Base-by-base conservation (phyloP, 2,113 vertebrate genomes). In the Nestor notabilis region DNA sequence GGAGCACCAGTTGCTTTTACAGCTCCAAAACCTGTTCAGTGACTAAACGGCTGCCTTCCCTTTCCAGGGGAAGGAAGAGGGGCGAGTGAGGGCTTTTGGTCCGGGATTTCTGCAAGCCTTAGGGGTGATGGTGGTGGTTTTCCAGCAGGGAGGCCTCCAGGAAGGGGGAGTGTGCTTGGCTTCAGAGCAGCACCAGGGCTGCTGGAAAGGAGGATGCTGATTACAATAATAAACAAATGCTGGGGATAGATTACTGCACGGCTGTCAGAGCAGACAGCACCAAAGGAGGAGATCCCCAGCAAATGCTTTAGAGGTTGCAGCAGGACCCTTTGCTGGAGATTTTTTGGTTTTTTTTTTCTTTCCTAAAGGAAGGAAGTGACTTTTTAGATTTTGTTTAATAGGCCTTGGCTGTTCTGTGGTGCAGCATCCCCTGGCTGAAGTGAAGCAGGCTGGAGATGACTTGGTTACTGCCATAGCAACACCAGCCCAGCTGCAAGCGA, bases 161-260 rank as follows among this genome's bases (percentile, higher is more conserved):
- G 99, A 99, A 99, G 97, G 99, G 99, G 98, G 99, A 99, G 99
- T 99, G 98, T 97, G 98, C 97, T 96, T 97, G 95, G 97, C 97
- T 98, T 94, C 72, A 78, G 95, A 96, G 96, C 95, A 71, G 93
- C 86, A 93, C 94, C 97, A 97, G 97, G 98, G 92, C 96, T 98
- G 98, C 98, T 98, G 98, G 98, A 98, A 98, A 98, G 98, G 98
- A 98, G 99, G 98, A 98, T 99, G 98, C 98, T 97, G 98, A 98
- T 99, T 99, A 98, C 98, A 99, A 99, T 99, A 99, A 99, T 99
- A 99, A 99, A 99, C 99, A 99, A 98, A 98, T 98, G 98, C 98
- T 41, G 96, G 97, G 79, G 82, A 95, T 97, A 76, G 94, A 97
- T 97, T 95, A 94, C 96, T 31, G 18, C 91, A 52, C 52, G 28